Evolutionary conservation across 2,113 vertebrate genomes (phyloP), one percentile per base, ranked within the genome.

Genomic region (Microcebus lehilahytsara): DNA sequence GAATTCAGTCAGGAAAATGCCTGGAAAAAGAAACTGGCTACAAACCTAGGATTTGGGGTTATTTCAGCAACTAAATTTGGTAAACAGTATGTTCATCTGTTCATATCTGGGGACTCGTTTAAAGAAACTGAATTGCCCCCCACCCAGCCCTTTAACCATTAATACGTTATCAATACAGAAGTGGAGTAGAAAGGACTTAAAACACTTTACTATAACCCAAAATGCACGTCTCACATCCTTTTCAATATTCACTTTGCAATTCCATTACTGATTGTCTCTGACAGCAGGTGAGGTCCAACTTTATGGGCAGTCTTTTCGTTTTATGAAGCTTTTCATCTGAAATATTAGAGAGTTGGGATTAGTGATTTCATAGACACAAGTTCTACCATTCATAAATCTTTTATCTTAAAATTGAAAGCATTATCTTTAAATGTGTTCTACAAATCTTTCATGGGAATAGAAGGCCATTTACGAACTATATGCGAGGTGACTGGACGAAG

Each of bases 381-480:
- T 93, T 95, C 93, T 95, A 88, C 69, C 85, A 95, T 83, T 97
- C 95, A 90, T 97, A 96, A 97, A 95, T 95, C 93, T 89, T 96
- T 92, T 96, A 89, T 96, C 92, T 97, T 96, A 97, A 96, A 96
- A 96, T 96, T 95, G 96, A 97, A 97, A 97, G 95, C 93, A 88
- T 96, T 97, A 85, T 85, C 72, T 95, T 97, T 95, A 96, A 96
- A 93, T 85, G 95, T 90, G 53, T 80, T 93, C 96, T 66, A 94
- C 94, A 97, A 96, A 95, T 96, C 97, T 98, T 94, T 95, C 80
- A 32, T 74, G 86, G 71, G 93, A 95, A 79, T 87, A 86, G 64
- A 81, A 89, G 89, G 32, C 92, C 95, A 71, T 96, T 96, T 97
- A 94, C 87, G 75, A 87, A 97, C 95, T 95, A 40, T n/a, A 42